A percentile compares a stretch with the other conserved stretches of the same genome.
These are phyloP conservation scores for Nephrotoma guestfalica DNA, from an alignment of 2,888 invertebrate species.

Conservation along the genomic window DNA sequence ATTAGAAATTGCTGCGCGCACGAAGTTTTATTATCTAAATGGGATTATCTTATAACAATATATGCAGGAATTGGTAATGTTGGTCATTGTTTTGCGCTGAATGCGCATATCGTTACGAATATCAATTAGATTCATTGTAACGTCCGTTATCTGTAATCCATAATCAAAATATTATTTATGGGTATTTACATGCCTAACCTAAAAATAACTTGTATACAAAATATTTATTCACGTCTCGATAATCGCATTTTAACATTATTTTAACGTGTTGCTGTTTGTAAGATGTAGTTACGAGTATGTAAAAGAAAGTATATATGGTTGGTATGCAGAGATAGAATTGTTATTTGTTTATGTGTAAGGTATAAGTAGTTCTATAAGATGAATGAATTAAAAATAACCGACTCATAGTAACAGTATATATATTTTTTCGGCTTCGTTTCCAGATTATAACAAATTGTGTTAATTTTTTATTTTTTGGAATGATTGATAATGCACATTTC, in stretches of 20 bases:
- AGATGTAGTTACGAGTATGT: background rate
- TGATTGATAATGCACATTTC: background rate
- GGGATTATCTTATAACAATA: background rate
- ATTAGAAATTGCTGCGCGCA: background rate
- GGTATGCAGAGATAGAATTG: background rate
- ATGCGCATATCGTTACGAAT: background rate
- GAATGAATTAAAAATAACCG: background rate
- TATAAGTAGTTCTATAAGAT: background rate
- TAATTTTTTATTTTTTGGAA: background rate
- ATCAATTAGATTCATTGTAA: background rate
- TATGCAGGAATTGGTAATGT: background rate
- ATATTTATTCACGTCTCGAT: background rate
- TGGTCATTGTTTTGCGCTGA: background rate
- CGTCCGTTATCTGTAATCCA: background rate
- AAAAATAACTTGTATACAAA: background rate
- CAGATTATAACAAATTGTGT: background rate
- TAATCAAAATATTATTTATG: background rate
- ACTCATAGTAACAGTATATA: background rate
- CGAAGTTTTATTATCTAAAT: background rate
- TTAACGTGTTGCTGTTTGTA: background rate
- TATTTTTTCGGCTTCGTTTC: background rate
- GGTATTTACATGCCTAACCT: background rate
- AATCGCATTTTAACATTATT: background rate
- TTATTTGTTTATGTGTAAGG: background rate
- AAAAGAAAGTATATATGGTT: background rate